Conservation (phyloP, 2,797 vertebrate genomes). For the Macroramphosus scolopax region DNA sequence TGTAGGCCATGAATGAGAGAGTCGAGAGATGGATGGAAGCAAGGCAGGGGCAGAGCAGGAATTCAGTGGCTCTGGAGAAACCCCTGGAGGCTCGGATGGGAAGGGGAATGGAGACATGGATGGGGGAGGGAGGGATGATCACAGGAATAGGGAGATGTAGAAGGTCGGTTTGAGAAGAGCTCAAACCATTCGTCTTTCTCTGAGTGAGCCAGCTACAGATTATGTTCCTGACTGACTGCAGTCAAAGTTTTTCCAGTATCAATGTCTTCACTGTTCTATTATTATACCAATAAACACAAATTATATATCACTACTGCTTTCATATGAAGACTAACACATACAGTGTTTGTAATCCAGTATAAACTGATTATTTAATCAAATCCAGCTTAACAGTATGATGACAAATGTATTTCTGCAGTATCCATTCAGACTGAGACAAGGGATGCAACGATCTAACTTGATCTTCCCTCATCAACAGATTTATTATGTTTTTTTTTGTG, state of each 20-base stretch:
- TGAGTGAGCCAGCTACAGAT: slow-evolving; percentile 35
- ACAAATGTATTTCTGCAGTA: too few relatives aligned
- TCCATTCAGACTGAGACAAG: too few relatives aligned
- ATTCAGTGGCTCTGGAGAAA: slow-evolving; percentile 50
- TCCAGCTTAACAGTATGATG: background rate
- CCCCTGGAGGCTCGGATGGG: slow-evolving; percentile 58
- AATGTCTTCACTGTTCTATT: slow-evolving; percentile 14
- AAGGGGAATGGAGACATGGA: slow-evolving; percentile 47
- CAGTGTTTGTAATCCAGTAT: too few relatives aligned
- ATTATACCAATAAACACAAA: slow-evolving; percentile 28
- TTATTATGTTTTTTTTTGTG: too few relatives aligned
- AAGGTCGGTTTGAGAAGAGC: slow-evolving; percentile 50
- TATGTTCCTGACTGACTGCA: slow-evolving; percentile 29
- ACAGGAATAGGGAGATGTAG: slow-evolving; percentile 26
- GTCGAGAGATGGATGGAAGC: slow-evolving; percentile 47
- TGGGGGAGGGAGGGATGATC: slow-evolving; percentile 40
- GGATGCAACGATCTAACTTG: too few relatives aligned
- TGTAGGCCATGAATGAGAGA: slow-evolving; percentile 57
- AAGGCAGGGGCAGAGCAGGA: slow-evolving; percentile 48
- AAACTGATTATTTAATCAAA: background rate
- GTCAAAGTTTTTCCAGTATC: slow-evolving; percentile 18
- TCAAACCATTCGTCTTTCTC: slow-evolving; percentile 48
- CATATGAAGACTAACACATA: background rate
- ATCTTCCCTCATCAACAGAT: too few relatives aligned
- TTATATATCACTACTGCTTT: slow-evolving; percentile 13